Evolutionary conservation across 2,797 vertebrate genomes (phyloP), one percentile per base, ranked within the genome.

Genomic region (Gymnopithys bicolor): DNA sequence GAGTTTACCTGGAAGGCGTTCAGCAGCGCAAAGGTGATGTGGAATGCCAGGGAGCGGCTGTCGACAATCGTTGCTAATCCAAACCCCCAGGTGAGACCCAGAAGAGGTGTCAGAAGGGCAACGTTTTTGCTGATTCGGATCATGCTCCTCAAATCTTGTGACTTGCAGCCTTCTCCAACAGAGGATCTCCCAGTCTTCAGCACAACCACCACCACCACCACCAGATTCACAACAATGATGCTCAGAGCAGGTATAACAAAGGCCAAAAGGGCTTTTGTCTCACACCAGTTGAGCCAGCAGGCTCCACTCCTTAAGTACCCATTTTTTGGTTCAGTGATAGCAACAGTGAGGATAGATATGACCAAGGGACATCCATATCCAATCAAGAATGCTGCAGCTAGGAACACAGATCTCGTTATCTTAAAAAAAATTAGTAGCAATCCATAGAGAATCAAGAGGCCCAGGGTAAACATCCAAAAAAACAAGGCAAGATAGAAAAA

Each of bases 401-500:
- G 90, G 94, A 98, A 96, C 1, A 28, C n/a, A 28, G 90, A 85
- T 48, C 94, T 98, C 43, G 95, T 90, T 85, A 98, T 94, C 87
- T 98, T 96, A 23, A 93, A 96, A 74, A 98, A 98, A 86, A 98
- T 62, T 0, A 97, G 82, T 37, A 98, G 35, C 39, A 98, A 95
- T 19, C 97, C 97, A 59, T 98, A 98, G 27, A 97, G 93, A 64
- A 98, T 97, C 60, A 98, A 96, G 37, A 98, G 95, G 2, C 97
- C 97, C 32, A 97, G 87, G 28, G 97, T 87, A 25, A 98, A 78
- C 98, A 98, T 98, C 98, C 98, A 98, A 88, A 98, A 98, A 94
- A 98, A 98, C 74, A 98, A 66, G 46, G 96, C 92, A 62, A 98
- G 97, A 71, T 98, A 98, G 88, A 97, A 98, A 78, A 97, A 97